phyloP scores from a whole-genome alignment of 2,113 vertebrate species.

The Melospiza melodia region DNA sequence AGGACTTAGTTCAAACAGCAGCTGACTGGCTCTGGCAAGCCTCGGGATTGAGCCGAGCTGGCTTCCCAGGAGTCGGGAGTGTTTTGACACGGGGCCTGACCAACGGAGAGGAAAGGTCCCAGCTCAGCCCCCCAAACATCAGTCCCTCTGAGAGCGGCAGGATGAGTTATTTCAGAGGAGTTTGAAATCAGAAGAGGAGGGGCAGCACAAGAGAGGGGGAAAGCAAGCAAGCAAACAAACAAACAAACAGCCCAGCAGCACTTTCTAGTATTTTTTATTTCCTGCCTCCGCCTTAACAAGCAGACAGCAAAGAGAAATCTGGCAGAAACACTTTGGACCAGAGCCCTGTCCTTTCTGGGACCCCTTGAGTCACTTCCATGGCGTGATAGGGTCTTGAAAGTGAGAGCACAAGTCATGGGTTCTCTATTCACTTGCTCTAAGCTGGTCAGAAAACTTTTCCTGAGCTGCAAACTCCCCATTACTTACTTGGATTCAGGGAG shows the following conservation, averaged over 20 bases:
- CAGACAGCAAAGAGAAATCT: not conserved
- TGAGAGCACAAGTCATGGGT: not conserved
- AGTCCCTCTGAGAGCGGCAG: not conserved
- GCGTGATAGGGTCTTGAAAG: not conserved
- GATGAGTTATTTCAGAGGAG: slow-evolving; percentile 26
- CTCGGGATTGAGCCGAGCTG: not conserved
- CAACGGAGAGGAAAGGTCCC: slow-evolving; percentile 33
- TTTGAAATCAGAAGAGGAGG: not conserved
- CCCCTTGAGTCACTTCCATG: not conserved
- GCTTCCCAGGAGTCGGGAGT: slow-evolving; percentile 45
- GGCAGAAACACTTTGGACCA: not conserved
- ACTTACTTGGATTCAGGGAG: not conserved
- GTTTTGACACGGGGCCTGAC: slow-evolving; percentile 32
- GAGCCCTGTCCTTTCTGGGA: not conserved
- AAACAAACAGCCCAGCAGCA: not conserved
- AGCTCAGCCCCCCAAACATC: not conserved
- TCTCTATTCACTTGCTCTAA: not conserved
- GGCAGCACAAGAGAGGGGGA: not conserved
- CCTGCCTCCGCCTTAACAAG: not conserved
- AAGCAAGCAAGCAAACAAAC: not conserved
- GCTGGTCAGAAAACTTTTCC: not conserved
- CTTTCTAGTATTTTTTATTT: not conserved
- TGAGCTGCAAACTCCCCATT: not conserved
- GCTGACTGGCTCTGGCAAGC: slow-evolving; percentile 66
- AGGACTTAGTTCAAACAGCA: slow-evolving; percentile 81